phyloP scores from a whole-genome alignment of 2,797 vertebrate genomes.

The Poecilia wingei region DNA sequence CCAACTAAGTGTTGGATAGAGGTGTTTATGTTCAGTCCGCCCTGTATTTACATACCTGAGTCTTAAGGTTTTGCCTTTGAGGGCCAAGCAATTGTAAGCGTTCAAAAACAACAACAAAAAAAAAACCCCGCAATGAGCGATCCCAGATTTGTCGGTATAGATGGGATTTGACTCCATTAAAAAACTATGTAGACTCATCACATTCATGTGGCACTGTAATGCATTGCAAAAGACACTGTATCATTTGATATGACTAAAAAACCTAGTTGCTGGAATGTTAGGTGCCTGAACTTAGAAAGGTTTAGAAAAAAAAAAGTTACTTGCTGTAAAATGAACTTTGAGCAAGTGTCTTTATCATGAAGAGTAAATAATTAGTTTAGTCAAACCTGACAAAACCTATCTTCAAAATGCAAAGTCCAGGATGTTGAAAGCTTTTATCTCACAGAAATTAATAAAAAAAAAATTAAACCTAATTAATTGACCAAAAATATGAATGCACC shows the following conservation, averaged over 20 bases:
- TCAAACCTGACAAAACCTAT: not conserved
- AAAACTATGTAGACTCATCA: not conserved
- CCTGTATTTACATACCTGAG: constrained; percentile 44
- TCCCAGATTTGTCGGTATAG: not conserved
- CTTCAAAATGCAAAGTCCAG: not conserved
- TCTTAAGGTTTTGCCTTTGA: constrained; percentile 54
- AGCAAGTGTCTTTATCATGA: not conserved
- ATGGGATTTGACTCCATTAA: not conserved
- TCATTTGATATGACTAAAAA: not conserved
- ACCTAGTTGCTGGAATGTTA: not conserved
- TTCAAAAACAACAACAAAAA: not conserved
- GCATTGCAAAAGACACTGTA: not conserved
- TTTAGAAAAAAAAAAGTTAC: not conserved
- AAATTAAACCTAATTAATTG: not conserved
- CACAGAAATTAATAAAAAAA: not conserved
- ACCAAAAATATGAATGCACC: not conserved
- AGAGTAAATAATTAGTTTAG: not conserved
- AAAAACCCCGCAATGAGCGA: too few relatives aligned
- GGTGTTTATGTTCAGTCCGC: constrained; percentile 65
- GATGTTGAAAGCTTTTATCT: not conserved
- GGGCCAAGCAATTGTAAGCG: constrained; percentile 20
- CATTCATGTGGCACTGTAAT: not conserved
- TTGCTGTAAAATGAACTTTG: not conserved
- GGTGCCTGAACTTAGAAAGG: not conserved
- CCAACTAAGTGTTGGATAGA: constrained; percentile 58